Conservation (phyloP, 2,888 invertebrate species). For the Bedellia somnulentella region DNA sequence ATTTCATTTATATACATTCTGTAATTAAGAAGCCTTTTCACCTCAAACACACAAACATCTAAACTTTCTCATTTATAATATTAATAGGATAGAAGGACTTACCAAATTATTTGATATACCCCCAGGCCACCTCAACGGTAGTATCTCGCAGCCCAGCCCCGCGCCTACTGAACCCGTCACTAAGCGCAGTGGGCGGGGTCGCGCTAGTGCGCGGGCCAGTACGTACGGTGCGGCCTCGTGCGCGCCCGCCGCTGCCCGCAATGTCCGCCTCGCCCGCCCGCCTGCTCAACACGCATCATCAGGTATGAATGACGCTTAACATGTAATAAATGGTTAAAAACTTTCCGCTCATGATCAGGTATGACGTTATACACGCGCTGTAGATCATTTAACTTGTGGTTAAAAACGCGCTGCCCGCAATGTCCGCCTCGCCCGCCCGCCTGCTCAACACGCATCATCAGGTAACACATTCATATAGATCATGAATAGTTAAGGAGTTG, state of each 20-base stretch:
- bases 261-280: slow-evolving; percentile 1
- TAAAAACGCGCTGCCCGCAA: background rate
- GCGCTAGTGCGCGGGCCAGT: slow-evolving; percentile 9
- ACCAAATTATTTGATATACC: too few species aligned
- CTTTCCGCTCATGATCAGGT: background rate
- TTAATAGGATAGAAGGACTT: too few species aligned
- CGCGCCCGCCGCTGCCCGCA: slow-evolving; percentile 1
- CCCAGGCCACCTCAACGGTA: slow-evolving; percentile 26
- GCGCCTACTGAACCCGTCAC: slow-evolving; percentile 33
- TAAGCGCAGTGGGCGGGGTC: slow-evolving; percentile 17
- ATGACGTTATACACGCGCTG: too few species aligned
- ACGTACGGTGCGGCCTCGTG: slow-evolving; percentile 4
- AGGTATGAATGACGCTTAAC: too few species aligned
- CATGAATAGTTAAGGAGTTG: too few species aligned
- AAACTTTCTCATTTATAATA: too few species aligned
- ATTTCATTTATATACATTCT: too few species aligned
- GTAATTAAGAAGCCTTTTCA: too few species aligned
- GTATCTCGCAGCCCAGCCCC: slow-evolving; percentile 27
- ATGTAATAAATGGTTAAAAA: too few species aligned
- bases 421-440: slow-evolving; percentile 1
- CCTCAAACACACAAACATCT: too few species aligned
- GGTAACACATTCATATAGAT: too few species aligned
- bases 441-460: slow-evolving; percentile 5
- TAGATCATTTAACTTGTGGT: too few species aligned
- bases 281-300: slow-evolving; percentile 5